phyloP scores from a whole-genome alignment of 2,113 vertebrate genomes.

The Scartelaos histophorus region DNA sequence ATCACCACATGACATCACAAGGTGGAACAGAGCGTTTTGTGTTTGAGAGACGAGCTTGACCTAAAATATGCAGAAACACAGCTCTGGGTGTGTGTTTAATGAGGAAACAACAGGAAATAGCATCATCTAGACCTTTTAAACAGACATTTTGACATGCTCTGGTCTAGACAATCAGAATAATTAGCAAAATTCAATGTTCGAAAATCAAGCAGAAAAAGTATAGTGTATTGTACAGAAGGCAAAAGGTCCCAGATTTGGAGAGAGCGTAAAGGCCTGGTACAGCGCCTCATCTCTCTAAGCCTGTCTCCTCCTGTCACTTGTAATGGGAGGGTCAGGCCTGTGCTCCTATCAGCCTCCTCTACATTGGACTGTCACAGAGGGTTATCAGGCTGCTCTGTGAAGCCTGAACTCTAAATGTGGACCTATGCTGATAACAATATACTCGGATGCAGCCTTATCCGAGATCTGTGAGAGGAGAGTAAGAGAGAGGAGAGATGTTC shows the following conservation, averaged over 20 bases:
- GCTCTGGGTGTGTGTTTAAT: too few species aligned
- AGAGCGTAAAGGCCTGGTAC: not conserved
- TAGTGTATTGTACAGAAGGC: conserved; percentile 12
- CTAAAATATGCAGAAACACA: too few species aligned
- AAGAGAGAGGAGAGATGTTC: not conserved
- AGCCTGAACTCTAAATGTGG: conserved; percentile 25
- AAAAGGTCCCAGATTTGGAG: not conserved
- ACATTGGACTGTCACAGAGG: not conserved
- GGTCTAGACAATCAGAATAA: too few species aligned
- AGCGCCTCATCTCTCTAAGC: not conserved
- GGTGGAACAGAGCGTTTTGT: too few species aligned
- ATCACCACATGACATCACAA: too few species aligned
- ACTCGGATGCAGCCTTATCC: not conserved
- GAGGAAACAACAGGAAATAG: too few species aligned
- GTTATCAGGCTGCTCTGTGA: not conserved
- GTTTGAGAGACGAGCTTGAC: too few species aligned
- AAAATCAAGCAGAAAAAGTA: not conserved
- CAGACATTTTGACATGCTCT: too few species aligned
- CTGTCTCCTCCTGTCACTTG: not conserved
- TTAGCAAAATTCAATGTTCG: not conserved
- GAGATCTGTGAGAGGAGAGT: not conserved
- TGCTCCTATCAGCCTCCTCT: not conserved
- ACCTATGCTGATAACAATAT: not conserved
- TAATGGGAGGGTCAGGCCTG: conserved; percentile 5
- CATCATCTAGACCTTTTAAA: too few species aligned